Base-by-base conservation (phyloP, 2,113 vertebrate genomes). In the Brienomyrus longianalis region DNA sequence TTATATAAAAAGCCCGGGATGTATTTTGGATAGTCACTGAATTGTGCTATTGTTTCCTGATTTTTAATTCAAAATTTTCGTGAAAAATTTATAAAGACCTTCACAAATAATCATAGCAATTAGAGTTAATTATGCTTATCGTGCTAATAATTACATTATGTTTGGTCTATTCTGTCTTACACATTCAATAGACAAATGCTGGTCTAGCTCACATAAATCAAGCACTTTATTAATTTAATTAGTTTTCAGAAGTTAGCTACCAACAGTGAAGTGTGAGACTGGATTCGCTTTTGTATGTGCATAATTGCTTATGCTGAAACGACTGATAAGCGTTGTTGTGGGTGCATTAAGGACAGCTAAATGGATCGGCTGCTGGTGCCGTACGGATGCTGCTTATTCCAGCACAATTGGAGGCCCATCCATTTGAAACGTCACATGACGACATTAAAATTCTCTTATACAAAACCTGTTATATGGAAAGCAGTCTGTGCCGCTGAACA, bases 201-300 rank as follows among this genome's bases (percentile, higher is more conserved):
- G n/a, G 47, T 66, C 48, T 80, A 51, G 17, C 88, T 83, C 50
- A 21, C 51, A 74, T 51, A 89, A 89, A 89, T 89, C 74, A 89
- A 52, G 83, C 35, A 15, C 39, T 83, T 80, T 70, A 74, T n/a
- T 48, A 83, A 70, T 70, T 70, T 70, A 51, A 83, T 89, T 77
- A 80, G 70, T 52, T 83, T 66, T 74, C 62, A 52, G 17, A 77
- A 52, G 48, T 83, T 89, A 35, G 66, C 62, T 48, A 39, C 88
- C 21, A 48, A 77, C 47, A 48, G 17, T 48, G 21, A 50, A 86
- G 62, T 88, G 59, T 51, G 59, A 50, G 23, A 88, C 9, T 27
- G 88, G 31, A 80, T 47, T 31, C n/a, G 66, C 21, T 77, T 51
- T 31, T 89, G 50, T 89, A 27, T 54, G 85, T 21, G 35, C 13